A percentile compares a stretch with the other conserved stretches of the same genome.
phyloP scores from a whole-genome alignment of 2,113 vertebrate species.

The Pelobates fuscus region DNA sequence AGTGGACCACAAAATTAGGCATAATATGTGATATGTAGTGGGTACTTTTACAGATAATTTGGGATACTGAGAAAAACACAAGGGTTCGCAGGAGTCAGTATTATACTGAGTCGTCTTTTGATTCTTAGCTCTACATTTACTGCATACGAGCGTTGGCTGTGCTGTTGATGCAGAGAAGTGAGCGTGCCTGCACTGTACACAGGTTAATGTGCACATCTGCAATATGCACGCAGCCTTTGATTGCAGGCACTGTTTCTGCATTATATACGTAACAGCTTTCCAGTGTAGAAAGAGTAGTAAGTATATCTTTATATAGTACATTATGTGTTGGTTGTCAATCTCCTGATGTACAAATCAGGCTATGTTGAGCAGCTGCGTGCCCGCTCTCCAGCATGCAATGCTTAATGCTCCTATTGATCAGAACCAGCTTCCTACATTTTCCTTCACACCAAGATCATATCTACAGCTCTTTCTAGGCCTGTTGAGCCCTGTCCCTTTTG shows the following conservation, averaged over 20 bases:
- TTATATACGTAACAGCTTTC: not conserved
- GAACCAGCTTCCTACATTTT: not conserved
- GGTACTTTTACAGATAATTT: no score
- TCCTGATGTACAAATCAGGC: not conserved
- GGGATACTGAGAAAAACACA: no score
- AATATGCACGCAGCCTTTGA: not conserved
- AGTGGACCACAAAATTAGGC: no score
- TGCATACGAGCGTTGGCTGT: not conserved
- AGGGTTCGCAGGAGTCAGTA: no score
- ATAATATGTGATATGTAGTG: no score
- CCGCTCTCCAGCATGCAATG: not conserved
- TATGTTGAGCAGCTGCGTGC: not conserved
- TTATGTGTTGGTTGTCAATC: not conserved
- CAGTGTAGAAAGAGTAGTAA: not conserved
- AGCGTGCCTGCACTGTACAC: not conserved
- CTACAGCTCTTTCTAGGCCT: not conserved
- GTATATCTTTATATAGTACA: not conserved
- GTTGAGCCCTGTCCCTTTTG: slow-evolving; percentile 4
- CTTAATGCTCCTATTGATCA: slow-evolving; percentile 26
- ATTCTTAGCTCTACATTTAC: no score
- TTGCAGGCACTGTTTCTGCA: not conserved
- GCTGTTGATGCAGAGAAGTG: not conserved
- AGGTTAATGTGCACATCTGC: not conserved
- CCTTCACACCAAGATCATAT: slow-evolving; percentile 23
- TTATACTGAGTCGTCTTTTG: no score